These are phyloP conservation scores for Sterrhoptilus dennistouni DNA, from an alignment of 2,113 vertebrate genomes.

Conservation along the genomic window DNA sequence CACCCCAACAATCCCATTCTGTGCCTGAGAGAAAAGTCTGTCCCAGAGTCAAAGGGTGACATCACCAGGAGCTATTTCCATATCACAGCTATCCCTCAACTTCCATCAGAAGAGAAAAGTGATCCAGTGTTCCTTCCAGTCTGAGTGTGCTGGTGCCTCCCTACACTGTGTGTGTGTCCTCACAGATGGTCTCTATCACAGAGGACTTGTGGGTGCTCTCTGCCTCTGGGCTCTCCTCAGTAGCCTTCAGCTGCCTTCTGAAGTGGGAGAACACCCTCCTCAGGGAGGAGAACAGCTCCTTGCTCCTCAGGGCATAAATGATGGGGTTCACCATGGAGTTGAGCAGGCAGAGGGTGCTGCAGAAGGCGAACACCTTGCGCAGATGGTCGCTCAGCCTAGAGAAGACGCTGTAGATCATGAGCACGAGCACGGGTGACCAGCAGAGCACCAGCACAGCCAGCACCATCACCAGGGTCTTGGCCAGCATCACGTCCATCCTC, in stretches of 20 bases:
- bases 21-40: background rate
- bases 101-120: background rate
- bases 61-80: background rate
- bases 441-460: conserved; percentile 81
- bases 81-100: background rate
- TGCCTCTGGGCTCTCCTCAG: background rate
- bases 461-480: conserved; percentile 86
- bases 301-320: conserved; percentile 86
- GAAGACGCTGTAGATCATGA: conserved; percentile 83
- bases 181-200: background rate
- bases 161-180: fast-evolving
- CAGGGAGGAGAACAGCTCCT: conserved; percentile 77
- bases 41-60: background rate
- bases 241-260: conserved; percentile 1
- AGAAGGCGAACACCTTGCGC: conserved; percentile 87
- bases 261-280: background rate
- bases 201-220: conserved; percentile 62
- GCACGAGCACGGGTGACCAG: conserved; percentile 84
- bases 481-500: conserved; percentile 88
- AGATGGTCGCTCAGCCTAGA: conserved; percentile 47
- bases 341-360: conserved; percentile 87
- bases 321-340: conserved; percentile 90
- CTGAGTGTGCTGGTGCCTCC: fast-evolving
- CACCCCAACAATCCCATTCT: background rate
- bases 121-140: background rate